Conservation (phyloP, 2,888 invertebrate species). For the Polyommatus iphigenia region DNA sequence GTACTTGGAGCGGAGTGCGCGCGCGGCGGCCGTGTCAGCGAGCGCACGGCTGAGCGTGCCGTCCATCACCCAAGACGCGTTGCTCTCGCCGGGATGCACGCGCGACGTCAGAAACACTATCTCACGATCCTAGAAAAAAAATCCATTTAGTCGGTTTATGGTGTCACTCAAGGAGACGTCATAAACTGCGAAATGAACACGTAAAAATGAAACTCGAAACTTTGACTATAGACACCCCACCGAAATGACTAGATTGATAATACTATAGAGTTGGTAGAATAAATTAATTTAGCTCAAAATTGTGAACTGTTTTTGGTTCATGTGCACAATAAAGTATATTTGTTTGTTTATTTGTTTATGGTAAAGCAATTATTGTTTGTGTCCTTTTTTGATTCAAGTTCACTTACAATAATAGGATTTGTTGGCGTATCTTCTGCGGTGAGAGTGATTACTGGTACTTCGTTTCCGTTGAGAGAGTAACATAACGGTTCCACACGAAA, state of each 20-base stretch:
- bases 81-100: conserved; percentile 94
- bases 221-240: too few relatives aligned
- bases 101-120: conserved; percentile 87
- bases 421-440: conserved; percentile 80
- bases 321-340: too few relatives aligned
- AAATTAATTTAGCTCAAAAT: too few relatives aligned
- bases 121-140: conserved; percentile 78
- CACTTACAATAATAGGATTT: conserved; percentile 78
- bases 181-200: too few relatives aligned
- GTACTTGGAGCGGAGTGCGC: conserved; percentile 83
- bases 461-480: conserved; percentile 85
- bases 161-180: too few relatives aligned
- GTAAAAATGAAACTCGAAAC: too few relatives aligned
- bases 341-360: too few relatives aligned
- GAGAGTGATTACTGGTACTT: conserved; percentile 87
- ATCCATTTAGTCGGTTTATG: too few relatives aligned
- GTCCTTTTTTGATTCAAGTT: neutral
- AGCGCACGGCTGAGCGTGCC: conserved; percentile 86
- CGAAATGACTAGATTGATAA: too few relatives aligned
- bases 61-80: conserved; percentile 94
- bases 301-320: too few relatives aligned
- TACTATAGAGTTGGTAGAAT: too few relatives aligned
- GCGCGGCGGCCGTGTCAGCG: conserved; percentile 77
- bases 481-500: conserved; percentile 85
- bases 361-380: too few relatives aligned